These are phyloP conservation scores for Aptenodytes forsteri DNA, from an alignment of 2,113 vertebrate genomes.

Conservation along the genomic window DNA sequence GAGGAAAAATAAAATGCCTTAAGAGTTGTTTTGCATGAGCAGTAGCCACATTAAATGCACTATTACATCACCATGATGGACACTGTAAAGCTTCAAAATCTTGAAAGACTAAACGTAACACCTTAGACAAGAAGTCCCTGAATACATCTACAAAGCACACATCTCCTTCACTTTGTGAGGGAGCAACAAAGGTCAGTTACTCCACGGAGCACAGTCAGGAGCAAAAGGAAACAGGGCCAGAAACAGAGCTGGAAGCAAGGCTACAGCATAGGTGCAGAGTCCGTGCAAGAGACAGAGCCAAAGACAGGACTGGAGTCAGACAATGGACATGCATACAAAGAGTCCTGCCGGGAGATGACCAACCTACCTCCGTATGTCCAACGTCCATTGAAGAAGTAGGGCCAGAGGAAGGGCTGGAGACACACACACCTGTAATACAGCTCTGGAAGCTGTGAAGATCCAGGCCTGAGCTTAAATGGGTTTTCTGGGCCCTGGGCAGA, in stretches of 20 bases:
- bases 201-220: neutral
- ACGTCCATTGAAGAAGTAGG: rapidly evolving
- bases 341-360: rapidly evolving
- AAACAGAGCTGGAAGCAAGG: neutral
- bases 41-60: neutral
- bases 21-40: neutral
- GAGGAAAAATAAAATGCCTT: neutral
- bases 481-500: neutral
- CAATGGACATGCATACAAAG: rapidly evolving
- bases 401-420: rapidly evolving
- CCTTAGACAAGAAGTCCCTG: neutral
- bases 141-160: neutral
- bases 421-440: rapidly evolving
- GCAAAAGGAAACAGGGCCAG: neutral
- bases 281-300: neutral
- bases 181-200: neutral
- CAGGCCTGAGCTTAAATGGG: neutral
- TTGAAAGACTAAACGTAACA: neutral
- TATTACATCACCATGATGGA: neutral
- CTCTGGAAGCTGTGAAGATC: rapidly evolving
- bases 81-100: neutral
- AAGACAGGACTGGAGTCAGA: neutral
- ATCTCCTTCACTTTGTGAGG: neutral
- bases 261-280: neutral
- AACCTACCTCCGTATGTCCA: rapidly evolving